Evolutionary conservation across 1,140 invertebrate species (phyloP), one percentile per base, ranked within the genome.

Genomic region (Drosophila pruinosa): DNA sequence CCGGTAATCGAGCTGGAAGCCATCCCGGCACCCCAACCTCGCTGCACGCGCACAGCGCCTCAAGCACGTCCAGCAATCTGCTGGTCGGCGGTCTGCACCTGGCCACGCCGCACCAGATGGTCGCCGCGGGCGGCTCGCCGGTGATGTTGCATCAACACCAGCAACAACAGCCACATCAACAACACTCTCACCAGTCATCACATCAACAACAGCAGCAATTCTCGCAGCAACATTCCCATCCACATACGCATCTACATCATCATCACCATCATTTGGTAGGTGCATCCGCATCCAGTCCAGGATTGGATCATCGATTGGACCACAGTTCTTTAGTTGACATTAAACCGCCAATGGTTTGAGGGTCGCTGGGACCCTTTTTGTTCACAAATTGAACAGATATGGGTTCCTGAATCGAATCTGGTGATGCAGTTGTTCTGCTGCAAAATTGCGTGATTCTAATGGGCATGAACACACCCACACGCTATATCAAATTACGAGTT

Each of bases 281-380:
- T 17, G 68, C 58, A 1, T 69, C 89, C n/a, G 75, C 89, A 48
- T 75, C 89, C 50, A 90, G 86, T 62, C 89, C 85, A 4, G 82
- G 77, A 0, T 28, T 90, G 31, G 90, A 74, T 69, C 89, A 75
- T 75, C 79, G 19, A 22, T 61, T 85, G 6, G 80, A 85, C 12
- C 81, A 89, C 54, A 88, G 75, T 57, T 72, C 79, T 1, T 41
- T 91, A 17, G 75, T 91, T 2, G 91, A 91, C 15, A 89, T 91
- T 0, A 91, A 91, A 72, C 91, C 91, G n/a, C 89, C 90, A 28
- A 85, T 91, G 78, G 90, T 91, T 81, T 91, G 90, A 91, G 89
- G 89, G 12, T 89, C 89, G 79, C 75, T 91, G 71, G 88, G 90
- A 75, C 90, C 90, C 83, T 89, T 91, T 70, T 72, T 91, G 41